Evolutionary conservation across 2,113 vertebrate species (phyloP), one percentile per base, ranked within the genome.

Genomic region (Gnathonemus echidnorhynchus): DNA sequence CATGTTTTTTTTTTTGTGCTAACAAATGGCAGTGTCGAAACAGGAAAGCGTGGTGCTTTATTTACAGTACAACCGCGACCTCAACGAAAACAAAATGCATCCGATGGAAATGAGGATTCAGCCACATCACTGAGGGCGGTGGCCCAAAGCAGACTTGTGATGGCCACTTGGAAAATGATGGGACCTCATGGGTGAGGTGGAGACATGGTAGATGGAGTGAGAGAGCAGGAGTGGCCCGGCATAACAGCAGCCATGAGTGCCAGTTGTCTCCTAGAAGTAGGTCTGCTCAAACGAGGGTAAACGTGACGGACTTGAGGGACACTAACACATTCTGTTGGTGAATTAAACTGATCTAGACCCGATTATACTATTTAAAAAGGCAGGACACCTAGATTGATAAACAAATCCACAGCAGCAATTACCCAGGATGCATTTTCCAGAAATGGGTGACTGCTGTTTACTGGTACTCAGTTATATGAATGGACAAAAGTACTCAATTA

Each of bases 201-300:
- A 52, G 86, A 91, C 91, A 92, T 88, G 91, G 93, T 93, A 93
- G 94, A 94, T 94, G 93, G 93, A 91, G 93, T 93, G 92, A 92
- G 89, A 50, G 2, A 92, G 94, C 19, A 9, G 39, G 15, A 19
- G 77, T 9, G 3, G 77, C 31, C 13, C 19, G 15, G 35, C 39
- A 45, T 83, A 19, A 21, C 15, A 45, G 7, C 8, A 11, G 35
- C 77, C 5, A 7, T 21, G 39, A 83, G 39, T 70, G 62, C n/a
- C 62, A 31, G 27, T 70, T 13, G n/a, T 70, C 62, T 31, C 62
- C 27, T 13, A 31, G n/a, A 31, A 31, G n/a, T 70, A 42, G 11
- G 31, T 80, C 74, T 42, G 17, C 35, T 80, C 74, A 80, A 80
- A 77, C 31, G 2, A 42, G 11, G 35, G 17, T 80, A 17, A 80